These are phyloP conservation scores for Terrapene triunguis DNA, from an alignment of 2,113 vertebrate species.

Conservation along the genomic window DNA sequence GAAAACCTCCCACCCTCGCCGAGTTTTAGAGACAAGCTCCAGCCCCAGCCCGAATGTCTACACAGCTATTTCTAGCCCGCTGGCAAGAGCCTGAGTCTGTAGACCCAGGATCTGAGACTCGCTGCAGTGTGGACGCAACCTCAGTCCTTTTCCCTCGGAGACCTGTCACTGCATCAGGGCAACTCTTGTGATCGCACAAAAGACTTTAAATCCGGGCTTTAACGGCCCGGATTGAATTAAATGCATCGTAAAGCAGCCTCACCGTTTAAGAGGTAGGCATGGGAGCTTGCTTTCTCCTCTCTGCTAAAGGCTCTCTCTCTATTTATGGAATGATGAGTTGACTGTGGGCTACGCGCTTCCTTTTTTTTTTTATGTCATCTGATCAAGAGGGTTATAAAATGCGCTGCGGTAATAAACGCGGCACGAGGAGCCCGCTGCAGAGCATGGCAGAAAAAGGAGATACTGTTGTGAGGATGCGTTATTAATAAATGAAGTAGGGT, in stretches of 20 bases:
- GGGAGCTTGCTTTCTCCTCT: constrained; percentile 31
- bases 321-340: constrained; percentile 67
- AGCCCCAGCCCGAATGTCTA: not conserved
- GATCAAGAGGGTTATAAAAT: constrained; percentile 77
- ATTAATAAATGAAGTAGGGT: not conserved
- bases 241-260: constrained; percentile 52
- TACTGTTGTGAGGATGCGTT: not conserved
- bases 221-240: constrained; percentile 71
- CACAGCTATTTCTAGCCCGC: not conserved
- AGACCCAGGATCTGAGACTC: not conserved
- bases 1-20: not conserved
- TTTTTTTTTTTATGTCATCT: constrained; percentile 36
- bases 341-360: constrained; percentile 62
- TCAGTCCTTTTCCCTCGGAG: not conserved
- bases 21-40: not conserved
- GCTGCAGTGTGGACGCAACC: not conserved
- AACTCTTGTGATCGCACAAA: constrained; percentile 40
- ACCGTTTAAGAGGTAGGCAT: constrained; percentile 21
- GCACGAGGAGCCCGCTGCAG: constrained; percentile 39
- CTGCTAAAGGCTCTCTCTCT: constrained; percentile 53
- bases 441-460: constrained; percentile 35
- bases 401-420: constrained; percentile 42
- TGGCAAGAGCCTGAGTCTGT: not conserved
- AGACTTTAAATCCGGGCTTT: constrained; percentile 53
- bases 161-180: constrained; percentile 63